Evolutionary conservation across 2,888 invertebrate genomes (phyloP), one percentile per base, ranked within the genome.

Genomic region (Eupithecia dodoneata): DNA sequence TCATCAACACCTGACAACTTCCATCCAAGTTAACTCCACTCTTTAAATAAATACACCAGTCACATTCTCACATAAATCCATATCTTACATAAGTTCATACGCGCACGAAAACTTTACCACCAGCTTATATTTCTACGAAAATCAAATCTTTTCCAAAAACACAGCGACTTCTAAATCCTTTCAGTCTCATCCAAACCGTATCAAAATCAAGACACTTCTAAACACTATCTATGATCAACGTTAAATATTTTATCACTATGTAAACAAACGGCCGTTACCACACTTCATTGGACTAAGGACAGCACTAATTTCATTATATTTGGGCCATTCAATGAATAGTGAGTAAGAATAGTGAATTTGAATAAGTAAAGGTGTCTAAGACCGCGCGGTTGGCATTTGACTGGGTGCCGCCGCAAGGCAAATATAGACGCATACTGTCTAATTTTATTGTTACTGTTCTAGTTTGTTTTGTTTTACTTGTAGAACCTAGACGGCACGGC

Each of bases 351-450:
- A 66, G 0, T 70, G 65, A 72, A 72, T 73, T 42, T n/a, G 18
- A 71, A 73, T 76, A 80, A 82, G 80, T 75, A 79, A 71, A 67
- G 71, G 78, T 74, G 65, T 59, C 47, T 63, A 13, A 69, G 63
- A 42, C 12, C 44, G 74, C 55, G 72, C 78, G 72, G 72, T 82
- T 89, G 90, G 86, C 90, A 90, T 90, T 90, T 89, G 85, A 85
- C 84, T 83, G 73, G 74, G 55, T 77, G 76, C 73, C 66, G 63
- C 9, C 42, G 67, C 67, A 74, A 75, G 79, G 82, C 89, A 87
- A 90, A 91, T 91, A 90, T 91, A 91, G 91, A 87, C 84, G 84
- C 85, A 85, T 78, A 66, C 73, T 84, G 85, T 87, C 85, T 88
- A 85, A 87, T 87, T 87, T 85, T 85, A 86, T 83, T 83, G 85